A percentile compares a stretch with the other conserved stretches of the same genome.
Evolutionary conservation across 2,888 invertebrate species (phyloP).

Genomic region (Gortyna flavago): DNA sequence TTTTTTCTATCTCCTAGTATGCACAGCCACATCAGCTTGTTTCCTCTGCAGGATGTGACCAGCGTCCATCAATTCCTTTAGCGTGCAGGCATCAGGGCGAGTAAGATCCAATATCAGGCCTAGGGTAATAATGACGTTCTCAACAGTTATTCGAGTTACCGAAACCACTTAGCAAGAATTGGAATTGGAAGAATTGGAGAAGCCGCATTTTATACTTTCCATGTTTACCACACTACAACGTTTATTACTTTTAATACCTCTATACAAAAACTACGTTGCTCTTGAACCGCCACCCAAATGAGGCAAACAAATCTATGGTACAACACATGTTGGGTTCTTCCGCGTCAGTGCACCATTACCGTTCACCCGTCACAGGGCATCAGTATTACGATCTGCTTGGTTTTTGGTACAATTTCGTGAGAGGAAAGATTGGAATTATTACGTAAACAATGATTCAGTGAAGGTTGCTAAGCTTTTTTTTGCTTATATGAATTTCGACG

Average conservation of each 20-base stretch:
- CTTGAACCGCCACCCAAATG: slow-evolving; percentile 24
- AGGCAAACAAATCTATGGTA: slow-evolving; percentile 37
- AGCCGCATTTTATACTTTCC: neutral
- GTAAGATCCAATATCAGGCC: neutral
- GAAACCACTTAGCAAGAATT: neutral
- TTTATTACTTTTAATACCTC: slow-evolving; percentile 5
- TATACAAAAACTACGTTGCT: slow-evolving; percentile 8
- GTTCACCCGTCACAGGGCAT: slow-evolving; percentile 40
- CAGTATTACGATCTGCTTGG: slow-evolving; percentile 34
- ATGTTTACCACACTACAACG: neutral
- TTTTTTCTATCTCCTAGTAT: too few relatives aligned
- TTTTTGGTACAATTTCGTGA: slow-evolving; percentile 5
- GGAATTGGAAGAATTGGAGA: too few relatives aligned
- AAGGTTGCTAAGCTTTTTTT: neutral
- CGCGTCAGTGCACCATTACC: slow-evolving; percentile 46
- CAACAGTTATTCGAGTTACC: neutral
- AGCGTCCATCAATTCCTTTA: neutral
- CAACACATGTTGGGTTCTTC: slow-evolving; percentile 35
- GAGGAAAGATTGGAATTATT: neutral
- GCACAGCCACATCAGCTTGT: neutral
- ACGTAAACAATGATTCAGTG: neutral
- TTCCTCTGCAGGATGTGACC: neutral
- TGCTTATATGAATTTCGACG: neutral
- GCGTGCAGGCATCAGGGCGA: too few relatives aligned
- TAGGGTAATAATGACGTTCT: neutral